Conservation (phyloP, 2,797 vertebrate genomes). For the Gadopsis marmoratus region DNA sequence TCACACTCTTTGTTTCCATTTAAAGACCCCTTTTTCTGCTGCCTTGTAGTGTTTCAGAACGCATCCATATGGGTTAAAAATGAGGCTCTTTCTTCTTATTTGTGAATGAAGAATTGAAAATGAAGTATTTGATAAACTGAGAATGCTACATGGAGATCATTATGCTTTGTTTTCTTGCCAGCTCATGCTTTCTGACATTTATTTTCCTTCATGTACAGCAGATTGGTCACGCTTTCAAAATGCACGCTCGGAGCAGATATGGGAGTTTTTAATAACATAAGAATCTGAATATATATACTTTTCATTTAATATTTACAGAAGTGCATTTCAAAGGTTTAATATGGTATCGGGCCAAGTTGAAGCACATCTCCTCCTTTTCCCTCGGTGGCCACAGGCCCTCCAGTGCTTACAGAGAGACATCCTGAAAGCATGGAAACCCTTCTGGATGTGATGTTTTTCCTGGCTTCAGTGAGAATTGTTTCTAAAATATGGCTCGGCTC, state of each 20-base stretch:
- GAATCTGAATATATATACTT: conserved; percentile 40
- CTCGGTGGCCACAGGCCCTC: conserved; percentile 49
- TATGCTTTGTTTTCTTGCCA: conserved; percentile 40
- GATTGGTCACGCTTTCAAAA: conserved; percentile 36
- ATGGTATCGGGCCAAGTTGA: conserved; percentile 53
- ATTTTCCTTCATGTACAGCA: conserved; percentile 31
- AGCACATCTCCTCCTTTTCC: conserved; percentile 54
- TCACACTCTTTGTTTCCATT: conserved; percentile 50
- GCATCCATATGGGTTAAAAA: conserved; percentile 31
- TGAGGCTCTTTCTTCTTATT: conserved; percentile 22
- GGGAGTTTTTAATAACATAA: conserved; percentile 54
- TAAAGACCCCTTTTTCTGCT: conserved; percentile 24
- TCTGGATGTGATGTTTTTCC: conserved; percentile 71
- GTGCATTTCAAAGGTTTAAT: conserved; percentile 62
- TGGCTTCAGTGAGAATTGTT: conserved; percentile 53
- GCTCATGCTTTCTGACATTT: conserved; percentile 17
- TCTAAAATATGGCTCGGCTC: conserved; percentile 61
- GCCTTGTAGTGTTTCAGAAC: conserved; percentile 47
- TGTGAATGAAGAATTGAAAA: conserved; percentile 32
- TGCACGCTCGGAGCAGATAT: conserved; percentile 33
- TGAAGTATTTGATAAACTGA: conserved; percentile 43
- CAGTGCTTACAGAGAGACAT: conserved; percentile 63
- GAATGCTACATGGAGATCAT: conserved; percentile 14
- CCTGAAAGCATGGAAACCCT: conserved; percentile 74
- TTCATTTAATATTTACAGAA: conserved; percentile 56